Base-by-base conservation (phyloP, 2,113 vertebrate species). In the Burhinus oedicnemus region DNA sequence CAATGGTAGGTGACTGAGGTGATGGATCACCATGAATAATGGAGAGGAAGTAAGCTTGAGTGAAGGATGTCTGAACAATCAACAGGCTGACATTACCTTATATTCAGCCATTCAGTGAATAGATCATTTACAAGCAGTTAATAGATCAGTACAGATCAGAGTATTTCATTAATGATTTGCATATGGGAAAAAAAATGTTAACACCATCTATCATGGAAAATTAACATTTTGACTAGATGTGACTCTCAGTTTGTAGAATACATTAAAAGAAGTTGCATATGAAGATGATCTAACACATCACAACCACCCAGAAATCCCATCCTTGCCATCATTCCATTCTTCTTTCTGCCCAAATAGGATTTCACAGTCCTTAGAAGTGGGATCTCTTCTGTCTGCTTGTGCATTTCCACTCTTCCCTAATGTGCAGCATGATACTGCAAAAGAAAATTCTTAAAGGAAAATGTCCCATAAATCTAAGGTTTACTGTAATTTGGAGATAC, bases 21-120 rank as follows among this genome's bases (percentile, higher is more conserved):
- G 47, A 71, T 89, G 60, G 75, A 90, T 96, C 76, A 83, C n/a
- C 47, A 64, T 49, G 79, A 93, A 87, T 68, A 93, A 92, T 40
- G 26, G 22, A 84, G 42, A 83, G 22, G 21, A 92, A 94, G 32
- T 44, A 85, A 87, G 71, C 42, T 36, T 83, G 80, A 83, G 29
- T 32, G 85, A 94, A 86, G 22, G 77, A n/a, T 58, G 38, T 20
- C 55, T 76, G 64, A 91, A 82, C 21, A 82, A 62, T 42, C 70
- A 76, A 75, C 21, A 75, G 44, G 47, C 51, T 92, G 69, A 84
- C 95, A 89, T 52, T 47, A 42, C 34, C n/a, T 45, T 60, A 36
- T 12, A 74, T 80, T 74, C 45, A 83, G 47, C 20, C 57, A 54
- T 49, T 86, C 26, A 68, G 21, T 27, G 42, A 92, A 81, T 2